These are phyloP conservation scores for Calvadosia cruxmelitensis DNA, from an alignment of 30 jellyfish, hydroid and myxozoan genomes.

Conservation along the genomic window DNA sequence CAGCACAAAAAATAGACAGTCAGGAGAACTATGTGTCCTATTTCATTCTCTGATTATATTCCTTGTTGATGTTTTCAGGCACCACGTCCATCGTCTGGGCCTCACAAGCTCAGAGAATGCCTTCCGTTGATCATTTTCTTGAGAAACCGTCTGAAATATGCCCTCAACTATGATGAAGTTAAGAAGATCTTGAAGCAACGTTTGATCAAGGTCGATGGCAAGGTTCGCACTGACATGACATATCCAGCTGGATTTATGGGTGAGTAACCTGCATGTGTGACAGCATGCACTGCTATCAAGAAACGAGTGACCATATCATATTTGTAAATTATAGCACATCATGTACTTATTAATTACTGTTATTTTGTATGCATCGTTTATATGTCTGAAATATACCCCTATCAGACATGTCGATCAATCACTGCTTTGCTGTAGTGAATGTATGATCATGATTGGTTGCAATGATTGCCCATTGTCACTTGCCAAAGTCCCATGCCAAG, in stretches of 20 bases:
- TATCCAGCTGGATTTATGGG: conserved; percentile 99
- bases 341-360: background rate
- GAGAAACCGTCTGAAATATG: conserved; percentile 89
- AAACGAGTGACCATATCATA: background rate
- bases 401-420: no score
- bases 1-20: no score
- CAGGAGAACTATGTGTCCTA: no score
- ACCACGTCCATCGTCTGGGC: conserved; percentile 98
- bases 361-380: no score
- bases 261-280: conserved; percentile 5
- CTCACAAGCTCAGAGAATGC: conserved; percentile 91
- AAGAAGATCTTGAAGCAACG: conserved; percentile 76
- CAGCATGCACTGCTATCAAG: background rate
- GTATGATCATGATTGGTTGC: no score
- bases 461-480: no score
- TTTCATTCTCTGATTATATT: no score
- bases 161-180: conserved; percentile 79
- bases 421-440: no score
- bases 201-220: conserved; percentile 83
- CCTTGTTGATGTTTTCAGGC: conserved; percentile 86
- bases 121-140: conserved; percentile 78
- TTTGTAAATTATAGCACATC: no score
- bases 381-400: no score
- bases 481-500: no score
- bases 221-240: conserved; percentile 80